Evolutionary conservation across 2,888 invertebrate genomes (phyloP).

Genomic region (Dryococelus australis): DNA sequence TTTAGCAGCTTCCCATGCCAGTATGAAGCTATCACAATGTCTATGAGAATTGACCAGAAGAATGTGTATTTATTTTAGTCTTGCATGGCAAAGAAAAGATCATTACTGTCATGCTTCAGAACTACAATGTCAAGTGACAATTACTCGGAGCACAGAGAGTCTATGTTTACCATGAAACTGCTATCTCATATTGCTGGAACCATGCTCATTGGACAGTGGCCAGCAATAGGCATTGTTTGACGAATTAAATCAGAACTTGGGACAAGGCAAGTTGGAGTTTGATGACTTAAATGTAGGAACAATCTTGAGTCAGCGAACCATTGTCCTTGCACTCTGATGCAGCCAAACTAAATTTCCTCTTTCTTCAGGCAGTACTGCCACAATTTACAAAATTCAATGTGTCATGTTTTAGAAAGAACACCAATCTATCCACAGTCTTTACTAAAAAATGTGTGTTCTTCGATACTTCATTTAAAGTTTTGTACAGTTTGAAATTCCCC

Average conservation of each 20-base stretch:
- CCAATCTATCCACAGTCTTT: neutral
- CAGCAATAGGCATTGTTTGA: neutral
- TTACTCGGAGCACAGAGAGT: too few species aligned
- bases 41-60: neutral
- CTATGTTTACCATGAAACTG: too few species aligned
- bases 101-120: neutral
- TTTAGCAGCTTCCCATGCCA: slow-evolving; percentile 27
- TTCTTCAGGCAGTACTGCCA: slow-evolving; percentile 19
- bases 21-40: neutral
- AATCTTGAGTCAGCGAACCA: too few species aligned
- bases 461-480: neutral
- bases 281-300: too few species aligned
- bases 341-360: neutral
- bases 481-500: neutral
- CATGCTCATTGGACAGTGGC: neutral
- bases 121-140: neutral
- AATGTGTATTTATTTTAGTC: neutral
- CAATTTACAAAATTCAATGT: slow-evolving; percentile 3
- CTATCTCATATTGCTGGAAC: too few species aligned
- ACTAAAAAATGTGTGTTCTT: neutral
- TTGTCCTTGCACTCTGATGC: slow-evolving; percentile 12
- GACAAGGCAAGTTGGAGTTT: neutral
- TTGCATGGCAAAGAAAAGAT: slow-evolving; percentile 11
- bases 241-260: neutral
- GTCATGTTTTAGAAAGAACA: slow-evolving; percentile 6